Conservation (phyloP, 2,888 invertebrate genomes). For the Tachystola acroxantha region DNA sequence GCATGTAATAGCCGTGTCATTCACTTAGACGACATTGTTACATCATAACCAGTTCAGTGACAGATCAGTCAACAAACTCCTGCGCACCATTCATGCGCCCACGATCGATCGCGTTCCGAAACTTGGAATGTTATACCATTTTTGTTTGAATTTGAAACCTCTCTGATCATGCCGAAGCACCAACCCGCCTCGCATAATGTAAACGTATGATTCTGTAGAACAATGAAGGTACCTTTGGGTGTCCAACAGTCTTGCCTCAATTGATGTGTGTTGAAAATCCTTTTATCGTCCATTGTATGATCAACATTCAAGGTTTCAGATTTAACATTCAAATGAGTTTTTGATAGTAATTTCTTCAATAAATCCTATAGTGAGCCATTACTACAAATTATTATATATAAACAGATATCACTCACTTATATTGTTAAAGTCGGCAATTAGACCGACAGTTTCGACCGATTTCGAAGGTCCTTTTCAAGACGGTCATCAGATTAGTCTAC, state of each 20-base stretch:
- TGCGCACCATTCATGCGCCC: slow-evolving; percentile 60
- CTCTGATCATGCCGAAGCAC: background rate
- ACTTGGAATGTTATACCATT: slow-evolving; percentile 9
- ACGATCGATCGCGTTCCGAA: slow-evolving; percentile 34
- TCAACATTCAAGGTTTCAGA: background rate
- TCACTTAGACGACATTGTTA: slow-evolving; percentile 46
- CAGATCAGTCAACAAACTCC: slow-evolving; percentile 64
- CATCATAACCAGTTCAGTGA: slow-evolving; percentile 66
- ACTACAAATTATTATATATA: too few species aligned
- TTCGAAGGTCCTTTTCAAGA: too few species aligned
- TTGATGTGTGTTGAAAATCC: background rate
- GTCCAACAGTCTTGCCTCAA: background rate
- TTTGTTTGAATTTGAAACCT: slow-evolving; percentile 1
- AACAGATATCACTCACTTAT: too few species aligned
- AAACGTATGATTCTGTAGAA: slow-evolving; percentile 14
- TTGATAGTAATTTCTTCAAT: too few species aligned
- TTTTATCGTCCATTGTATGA: too few species aligned
- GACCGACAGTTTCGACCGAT: too few species aligned
- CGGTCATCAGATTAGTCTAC: too few species aligned
- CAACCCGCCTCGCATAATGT: slow-evolving; percentile 10
- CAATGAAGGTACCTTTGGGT: slow-evolving; percentile 12
- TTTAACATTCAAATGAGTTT: too few species aligned
- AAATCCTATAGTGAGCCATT: too few species aligned
- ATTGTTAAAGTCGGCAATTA: too few species aligned
- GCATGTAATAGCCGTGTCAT: slow-evolving; percentile 34